phyloP scores from a whole-genome alignment of 2,113 vertebrate species.

The Mystacornis crossleyi region DNA sequence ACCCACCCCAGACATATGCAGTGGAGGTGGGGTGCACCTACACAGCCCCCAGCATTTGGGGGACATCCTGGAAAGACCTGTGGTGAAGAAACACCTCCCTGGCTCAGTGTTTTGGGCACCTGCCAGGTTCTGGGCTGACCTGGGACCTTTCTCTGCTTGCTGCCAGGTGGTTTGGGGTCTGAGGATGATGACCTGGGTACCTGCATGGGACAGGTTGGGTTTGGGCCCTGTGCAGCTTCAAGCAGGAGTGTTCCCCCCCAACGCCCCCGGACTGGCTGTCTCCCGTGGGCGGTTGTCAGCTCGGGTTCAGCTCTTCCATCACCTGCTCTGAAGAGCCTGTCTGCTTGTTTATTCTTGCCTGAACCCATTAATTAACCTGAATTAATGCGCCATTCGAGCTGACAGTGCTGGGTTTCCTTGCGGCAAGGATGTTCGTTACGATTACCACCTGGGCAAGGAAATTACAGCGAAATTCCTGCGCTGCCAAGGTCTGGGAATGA shows the following conservation, averaged over 20 bases:
- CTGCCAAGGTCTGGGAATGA: neutral
- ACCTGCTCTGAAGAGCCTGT: neutral
- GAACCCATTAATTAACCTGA: constrained; percentile 22
- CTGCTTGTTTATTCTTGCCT: constrained; percentile 36
- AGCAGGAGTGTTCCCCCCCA: neutral
- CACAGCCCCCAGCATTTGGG: neutral
- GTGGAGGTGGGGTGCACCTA: neutral
- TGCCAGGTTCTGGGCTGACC: neutral
- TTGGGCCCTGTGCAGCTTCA: neutral
- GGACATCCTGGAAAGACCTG: neutral
- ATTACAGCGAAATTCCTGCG: neutral
- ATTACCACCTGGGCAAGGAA: neutral
- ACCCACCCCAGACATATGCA: neutral
- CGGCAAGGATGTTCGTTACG: neutral
- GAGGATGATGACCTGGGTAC: neutral
- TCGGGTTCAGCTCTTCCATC: neutral
- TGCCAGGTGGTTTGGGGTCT: neutral
- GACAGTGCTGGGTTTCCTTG: neutral
- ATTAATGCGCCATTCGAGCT: neutral
- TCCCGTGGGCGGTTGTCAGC: neutral
- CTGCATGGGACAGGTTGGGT: fast-evolving
- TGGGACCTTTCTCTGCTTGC: neutral
- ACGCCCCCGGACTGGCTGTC: fast-evolving
- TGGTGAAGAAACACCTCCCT: neutral
- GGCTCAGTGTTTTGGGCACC: neutral